Evolutionary conservation across 2,888 invertebrate genomes (phyloP).

Genomic region (Auanema freiburgensis): DNA sequence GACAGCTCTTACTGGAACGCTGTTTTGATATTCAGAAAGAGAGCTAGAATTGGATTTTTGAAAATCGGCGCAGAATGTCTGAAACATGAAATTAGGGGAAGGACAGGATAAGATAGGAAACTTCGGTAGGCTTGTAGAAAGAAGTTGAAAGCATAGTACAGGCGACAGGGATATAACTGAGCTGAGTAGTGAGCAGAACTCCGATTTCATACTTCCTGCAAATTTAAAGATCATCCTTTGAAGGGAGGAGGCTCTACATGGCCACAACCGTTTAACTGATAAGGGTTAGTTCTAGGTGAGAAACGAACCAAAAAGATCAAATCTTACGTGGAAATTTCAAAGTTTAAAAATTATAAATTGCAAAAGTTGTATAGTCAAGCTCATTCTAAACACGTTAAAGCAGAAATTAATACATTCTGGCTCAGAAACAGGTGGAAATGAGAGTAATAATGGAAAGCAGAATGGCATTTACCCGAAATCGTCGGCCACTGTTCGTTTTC

Average conservation of each 20-base stretch:
- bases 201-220: constrained; percentile 38
- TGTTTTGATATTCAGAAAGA: constrained; percentile 1
- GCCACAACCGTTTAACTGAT: too few species aligned
- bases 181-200: constrained; percentile 53
- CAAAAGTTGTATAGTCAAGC: too few species aligned
- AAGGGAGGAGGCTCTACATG: too few species aligned
- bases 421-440: too few species aligned
- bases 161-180: constrained; percentile 55
- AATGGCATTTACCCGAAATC: not conserved
- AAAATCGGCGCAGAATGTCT: constrained; percentile 1
- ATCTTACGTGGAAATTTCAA: too few species aligned
- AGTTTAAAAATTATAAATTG: too few species aligned
- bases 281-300: too few species aligned
- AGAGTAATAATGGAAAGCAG: too few species aligned
- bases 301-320: too few species aligned
- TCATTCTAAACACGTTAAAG: too few species aligned
- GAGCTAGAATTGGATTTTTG: not conserved
- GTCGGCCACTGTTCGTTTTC: not conserved
- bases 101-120: constrained; percentile 8
- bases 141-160: constrained; percentile 52
- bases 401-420: too few species aligned
- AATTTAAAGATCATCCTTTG: not conserved
- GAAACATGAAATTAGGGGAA: not conserved
- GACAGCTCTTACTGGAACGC: not conserved
- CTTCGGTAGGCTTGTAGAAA: constrained; percentile 53